Evolutionary conservation across 2,113 vertebrate genomes (phyloP).

Genomic region (Cariama cristata): DNA sequence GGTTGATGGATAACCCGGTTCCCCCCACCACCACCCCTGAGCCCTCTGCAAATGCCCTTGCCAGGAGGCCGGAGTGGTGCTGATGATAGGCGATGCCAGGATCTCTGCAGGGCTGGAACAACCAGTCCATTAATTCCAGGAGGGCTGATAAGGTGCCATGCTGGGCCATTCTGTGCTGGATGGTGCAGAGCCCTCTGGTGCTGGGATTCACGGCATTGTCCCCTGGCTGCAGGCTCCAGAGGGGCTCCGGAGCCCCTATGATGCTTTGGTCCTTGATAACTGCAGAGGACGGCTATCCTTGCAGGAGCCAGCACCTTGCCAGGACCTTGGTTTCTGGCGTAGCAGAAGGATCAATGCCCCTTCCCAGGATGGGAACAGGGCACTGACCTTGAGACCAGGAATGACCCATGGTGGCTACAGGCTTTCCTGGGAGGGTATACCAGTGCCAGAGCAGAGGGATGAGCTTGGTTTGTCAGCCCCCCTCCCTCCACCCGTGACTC

Average conservation of each 20-base stretch:
- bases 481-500: rapidly evolving
- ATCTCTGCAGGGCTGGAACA: background rate
- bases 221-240: background rate
- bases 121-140: slow-evolving; percentile 48
- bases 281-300: rapidly evolving
- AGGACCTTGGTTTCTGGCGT: background rate
- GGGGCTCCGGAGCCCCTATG: background rate
- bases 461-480: background rate
- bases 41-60: slow-evolving; percentile 46
- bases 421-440: background rate
- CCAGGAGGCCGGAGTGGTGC: background rate
- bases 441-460: background rate
- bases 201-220: background rate
- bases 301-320: rapidly evolving
- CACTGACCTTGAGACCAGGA: background rate
- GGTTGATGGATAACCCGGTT: slow-evolving; percentile 63
- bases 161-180: background rate
- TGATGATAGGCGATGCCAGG: background rate
- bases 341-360: background rate
- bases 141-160: slow-evolving; percentile 9
- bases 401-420: background rate
- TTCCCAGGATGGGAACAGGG: background rate
- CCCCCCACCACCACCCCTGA: background rate
- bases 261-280: background rate
- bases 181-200: background rate